These are phyloP conservation scores for Didymodactylos carnosus DNA, from an alignment of 2,888 invertebrate genomes.

Conservation along the genomic window DNA sequence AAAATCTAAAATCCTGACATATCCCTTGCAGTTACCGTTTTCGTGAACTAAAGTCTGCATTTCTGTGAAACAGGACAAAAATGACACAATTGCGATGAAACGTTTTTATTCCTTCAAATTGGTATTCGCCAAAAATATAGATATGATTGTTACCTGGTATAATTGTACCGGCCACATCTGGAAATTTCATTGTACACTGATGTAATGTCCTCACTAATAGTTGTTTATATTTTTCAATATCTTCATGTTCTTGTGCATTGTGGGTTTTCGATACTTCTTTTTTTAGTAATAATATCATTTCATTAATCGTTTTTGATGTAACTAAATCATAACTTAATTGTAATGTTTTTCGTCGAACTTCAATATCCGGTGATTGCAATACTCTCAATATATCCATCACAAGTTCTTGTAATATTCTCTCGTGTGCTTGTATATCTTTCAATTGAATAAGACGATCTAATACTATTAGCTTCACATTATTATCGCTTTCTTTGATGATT, in stretches of 20 bases:
- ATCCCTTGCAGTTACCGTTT: no score
- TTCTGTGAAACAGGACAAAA: no score
- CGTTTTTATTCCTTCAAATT: background rate
- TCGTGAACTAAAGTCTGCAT: no score
- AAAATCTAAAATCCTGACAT: no score
- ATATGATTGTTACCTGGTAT: constrained; percentile 45
- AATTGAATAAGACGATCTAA: constrained; percentile 33
- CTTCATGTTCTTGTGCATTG: constrained; percentile 67
- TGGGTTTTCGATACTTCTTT: constrained; percentile 77
- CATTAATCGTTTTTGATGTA: constrained; percentile 58
- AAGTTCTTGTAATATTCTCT: constrained; percentile 42
- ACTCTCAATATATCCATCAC: constrained; percentile 95
- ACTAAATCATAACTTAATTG: constrained; percentile 70
- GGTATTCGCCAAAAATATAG: background rate
- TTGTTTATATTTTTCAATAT: constrained; percentile 40
- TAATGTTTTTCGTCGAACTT: constrained; percentile 66
- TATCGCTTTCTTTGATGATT: constrained; percentile 48
- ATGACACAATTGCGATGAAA: background rate
- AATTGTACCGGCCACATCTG: constrained; percentile 75
- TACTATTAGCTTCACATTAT: constrained; percentile 14
- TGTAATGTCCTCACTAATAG: constrained; percentile 81
- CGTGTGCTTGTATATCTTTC: constrained; percentile 14
- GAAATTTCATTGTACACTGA: constrained; percentile 66
- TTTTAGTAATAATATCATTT: constrained; percentile 67
- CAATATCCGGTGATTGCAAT: constrained; percentile 71